Base-by-base conservation (phyloP, 2,888 invertebrate genomes). In the Sinopyrophorus schimmeli region DNA sequence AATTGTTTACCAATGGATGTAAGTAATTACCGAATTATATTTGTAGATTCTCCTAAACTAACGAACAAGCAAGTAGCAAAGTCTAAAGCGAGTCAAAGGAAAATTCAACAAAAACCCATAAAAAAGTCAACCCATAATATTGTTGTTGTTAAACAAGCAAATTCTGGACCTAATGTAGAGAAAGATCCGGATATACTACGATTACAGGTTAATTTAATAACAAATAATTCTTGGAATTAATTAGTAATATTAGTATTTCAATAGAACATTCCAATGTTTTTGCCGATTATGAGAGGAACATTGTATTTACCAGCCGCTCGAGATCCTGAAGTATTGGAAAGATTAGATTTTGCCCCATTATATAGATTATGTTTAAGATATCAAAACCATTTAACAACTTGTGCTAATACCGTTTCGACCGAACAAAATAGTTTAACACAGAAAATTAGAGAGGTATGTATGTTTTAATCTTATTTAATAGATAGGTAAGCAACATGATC, bases 201-300 rank as follows among this genome's bases (percentile, higher is more conserved):
- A 51, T 69, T 91, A 26, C 83, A 84, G 76, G 85, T 84, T 54
- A 54, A 14, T 23, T 35, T 37, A 32, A 18, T 31, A 10, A 23
- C 26, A 3, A 23, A 14, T n/a, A n/a, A n/a, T n/a, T n/a, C n/a
- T n/a, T n/a, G n/a, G n/a, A n/a, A n/a, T n/a, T n/a, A 12, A 10
- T 40, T 3, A 5, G 3, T 2, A 2, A 1, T 23, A 4, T 11
- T 34, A 42, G n/a, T 9, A 35, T 37, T 17, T 37, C 60, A 55
- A 38, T 55, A 89, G 79, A 85, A 81, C 59, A 93, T 95, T 60
- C 94, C 95, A 2, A 89, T 92, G 73, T 95, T 96, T 71, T 74
- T 94, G 40, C 96, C 96, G 0, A 92, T 96, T 34, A 91, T 96
- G 84, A 75, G 93, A 23, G 92, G 92, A 0, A 89, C 92, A 0